Percentiles rank a stretch among this genome's conserved stretches.
These are phyloP conservation scores for Apteryx mantelli DNA, from an alignment of 2,113 vertebrate species.

Conservation along the genomic window DNA sequence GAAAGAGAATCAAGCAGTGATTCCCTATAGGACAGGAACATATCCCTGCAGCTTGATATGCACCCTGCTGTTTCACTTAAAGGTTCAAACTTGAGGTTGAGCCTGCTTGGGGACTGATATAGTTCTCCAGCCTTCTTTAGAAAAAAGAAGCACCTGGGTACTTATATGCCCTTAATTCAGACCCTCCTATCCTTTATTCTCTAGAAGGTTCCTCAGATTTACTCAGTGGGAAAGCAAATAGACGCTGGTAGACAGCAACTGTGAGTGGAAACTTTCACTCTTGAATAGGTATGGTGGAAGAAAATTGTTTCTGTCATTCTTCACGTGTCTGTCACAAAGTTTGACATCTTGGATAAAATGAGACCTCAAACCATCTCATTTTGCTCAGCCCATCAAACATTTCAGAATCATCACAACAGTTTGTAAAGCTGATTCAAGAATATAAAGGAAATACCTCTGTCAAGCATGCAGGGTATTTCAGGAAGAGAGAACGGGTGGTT, in stretches of 20 bases:
- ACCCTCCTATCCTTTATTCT: background rate
- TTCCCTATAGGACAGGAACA: background rate
- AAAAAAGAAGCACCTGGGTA: background rate
- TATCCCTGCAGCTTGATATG: background rate
- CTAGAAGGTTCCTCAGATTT: background rate
- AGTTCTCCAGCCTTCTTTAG: background rate
- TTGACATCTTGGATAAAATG: background rate
- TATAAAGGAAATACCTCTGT: background rate
- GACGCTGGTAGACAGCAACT: background rate
- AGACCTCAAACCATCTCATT: background rate
- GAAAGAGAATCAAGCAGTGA: background rate
- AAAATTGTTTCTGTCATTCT: background rate
- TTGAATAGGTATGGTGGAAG: background rate
- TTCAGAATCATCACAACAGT: background rate
- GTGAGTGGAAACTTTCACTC: background rate
- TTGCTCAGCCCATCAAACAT: background rate
- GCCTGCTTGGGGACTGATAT: background rate
- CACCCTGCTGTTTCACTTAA: background rate
- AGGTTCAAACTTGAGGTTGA: background rate
- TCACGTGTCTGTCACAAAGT: background rate
- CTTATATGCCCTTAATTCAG: background rate
- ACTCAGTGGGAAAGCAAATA: background rate
- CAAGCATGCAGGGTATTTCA: background rate
- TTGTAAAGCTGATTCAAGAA: background rate
- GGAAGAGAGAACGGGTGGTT: background rate